Evolutionary conservation across 2,888 invertebrate species (phyloP), one percentile per base, ranked within the genome.

Genomic region (Acheta domesticus): DNA sequence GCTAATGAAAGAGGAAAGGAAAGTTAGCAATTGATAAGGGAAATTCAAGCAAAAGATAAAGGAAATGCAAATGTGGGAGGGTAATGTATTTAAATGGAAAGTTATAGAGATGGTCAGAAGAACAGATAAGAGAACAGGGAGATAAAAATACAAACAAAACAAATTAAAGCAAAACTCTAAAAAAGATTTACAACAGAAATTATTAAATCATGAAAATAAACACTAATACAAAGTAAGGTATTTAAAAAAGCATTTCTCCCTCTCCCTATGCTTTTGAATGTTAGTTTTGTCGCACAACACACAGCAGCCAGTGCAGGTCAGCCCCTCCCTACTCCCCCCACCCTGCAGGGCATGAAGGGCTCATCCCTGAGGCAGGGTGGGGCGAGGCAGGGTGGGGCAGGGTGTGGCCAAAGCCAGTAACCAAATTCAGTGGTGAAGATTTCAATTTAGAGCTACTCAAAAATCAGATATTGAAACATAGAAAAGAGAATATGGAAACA

Each of bases 41-140:
- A 79, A 79, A 81, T 80, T 79, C 81, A 80, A 80, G 81, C 82
- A 81, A 79, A 78, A n/a, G 62, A 62, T n/a, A 79, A 78, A 82
- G 75, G 77, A 74, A 76, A 73, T 74, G 79, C 23, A n/a, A 78
- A 80, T 75, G 75, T 62, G 21, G 62, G 79, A 79, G 76, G 79
- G 48, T 36, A n/a, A 48, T 62, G 76, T 50, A 48, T 36, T 36
- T 16, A n/a, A 36, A n/a, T 12, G n/a, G 77, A 48, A 77, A 14
- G 14, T 36, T 23, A 77, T 62, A 62, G 62, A n/a, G 62, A 62
- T 62, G 62, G 21, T 76, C 23, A 16, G 21, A 76, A 36, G 48
- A 77, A 48, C 77, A 36, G 5, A 48, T 77, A 36, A 77, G 11
- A n/a, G 21, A 16, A 23, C n/a, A 14, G 14, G 62, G 16, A 62